Percentiles rank a stretch among this genome's conserved stretches.
These are phyloP conservation scores for Marcusenius ussheri DNA, from an alignment of 2,113 vertebrate species.

Conservation along the genomic window DNA sequence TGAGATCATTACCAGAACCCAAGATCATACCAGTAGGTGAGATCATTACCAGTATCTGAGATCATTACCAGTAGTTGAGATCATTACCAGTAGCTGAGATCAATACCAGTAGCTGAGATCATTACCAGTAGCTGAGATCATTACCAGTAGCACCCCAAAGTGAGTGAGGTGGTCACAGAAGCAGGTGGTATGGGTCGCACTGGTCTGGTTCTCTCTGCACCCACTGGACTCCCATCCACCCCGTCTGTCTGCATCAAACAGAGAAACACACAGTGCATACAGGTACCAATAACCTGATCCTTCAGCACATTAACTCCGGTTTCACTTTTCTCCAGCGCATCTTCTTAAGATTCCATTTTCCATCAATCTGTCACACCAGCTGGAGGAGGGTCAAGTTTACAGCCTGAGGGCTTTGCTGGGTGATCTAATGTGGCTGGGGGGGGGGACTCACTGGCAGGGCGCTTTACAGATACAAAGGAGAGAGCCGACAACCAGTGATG, in stretches of 20 bases:
- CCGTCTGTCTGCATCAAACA: slow-evolving; percentile 60
- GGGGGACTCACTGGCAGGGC: background rate
- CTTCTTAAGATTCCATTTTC: background rate
- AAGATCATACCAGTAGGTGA: too few relatives aligned
- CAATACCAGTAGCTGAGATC: background rate
- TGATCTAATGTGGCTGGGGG: background rate
- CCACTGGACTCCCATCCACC: slow-evolving; percentile 76
- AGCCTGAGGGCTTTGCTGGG: background rate
- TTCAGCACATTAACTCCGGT: background rate
- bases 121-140: background rate
- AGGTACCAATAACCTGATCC: background rate
- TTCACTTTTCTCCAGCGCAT: background rate
- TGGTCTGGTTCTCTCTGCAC: slow-evolving; percentile 65
- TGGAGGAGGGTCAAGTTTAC: background rate
- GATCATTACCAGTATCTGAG: background rate
- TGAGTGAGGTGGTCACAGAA: slow-evolving; percentile 87
- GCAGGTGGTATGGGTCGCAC: slow-evolving; percentile 70
- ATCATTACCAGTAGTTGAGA: too few relatives aligned
- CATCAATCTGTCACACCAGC: background rate
- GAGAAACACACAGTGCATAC: slow-evolving; percentile 3
- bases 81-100: too few relatives aligned
- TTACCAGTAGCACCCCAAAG: slow-evolving; percentile 84
- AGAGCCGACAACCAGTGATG: background rate
- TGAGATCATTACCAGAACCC: too few relatives aligned
- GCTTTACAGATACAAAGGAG: background rate